These are phyloP conservation scores for Aphyosemion australe DNA, from an alignment of 2,113 vertebrate genomes.

Conservation along the genomic window DNA sequence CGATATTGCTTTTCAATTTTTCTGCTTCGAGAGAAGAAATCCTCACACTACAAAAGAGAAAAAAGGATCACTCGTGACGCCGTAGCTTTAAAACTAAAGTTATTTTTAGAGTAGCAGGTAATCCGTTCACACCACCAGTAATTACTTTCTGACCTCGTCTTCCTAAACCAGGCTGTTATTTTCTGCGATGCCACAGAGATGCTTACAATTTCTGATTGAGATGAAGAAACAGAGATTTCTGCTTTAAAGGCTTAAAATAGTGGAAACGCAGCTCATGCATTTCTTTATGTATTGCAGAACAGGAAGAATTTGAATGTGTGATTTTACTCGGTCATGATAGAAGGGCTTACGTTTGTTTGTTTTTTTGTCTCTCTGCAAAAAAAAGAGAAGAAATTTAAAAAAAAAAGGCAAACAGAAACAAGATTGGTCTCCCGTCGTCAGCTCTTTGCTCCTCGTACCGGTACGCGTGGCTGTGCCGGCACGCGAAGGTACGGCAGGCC, in stretches of 20 bases:
- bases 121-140: slow-evolving; percentile 30
- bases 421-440: slow-evolving; percentile 24
- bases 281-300: slow-evolving; percentile 81
- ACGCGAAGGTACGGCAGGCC: slow-evolving; percentile 39
- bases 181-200: slow-evolving; percentile 41
- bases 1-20: slow-evolving; percentile 73
- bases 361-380: slow-evolving; percentile 43
- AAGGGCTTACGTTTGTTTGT: slow-evolving; percentile 54
- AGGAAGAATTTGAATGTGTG: slow-evolving; percentile 54
- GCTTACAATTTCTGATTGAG: slow-evolving; percentile 73
- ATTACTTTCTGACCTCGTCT: slow-evolving; percentile 6
- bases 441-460: slow-evolving; percentile 45
- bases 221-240: slow-evolving; percentile 65
- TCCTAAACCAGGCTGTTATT: slow-evolving; percentile 20
- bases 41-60: slow-evolving; percentile 56
- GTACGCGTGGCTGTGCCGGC: slow-evolving; percentile 10
- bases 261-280: slow-evolving; percentile 84
- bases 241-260: slow-evolving; percentile 75
- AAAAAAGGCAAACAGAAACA: slow-evolving; percentile 26
- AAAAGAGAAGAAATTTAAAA: not conserved
- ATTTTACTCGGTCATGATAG: slow-evolving; percentile 36
- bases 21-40: slow-evolving; percentile 55
- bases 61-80: slow-evolving; percentile 47
- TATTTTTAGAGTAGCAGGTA: slow-evolving; percentile 52
- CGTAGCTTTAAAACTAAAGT: slow-evolving; percentile 28